Conservation (phyloP, 2,888 invertebrate species). For the Macrophya annulata region DNA sequence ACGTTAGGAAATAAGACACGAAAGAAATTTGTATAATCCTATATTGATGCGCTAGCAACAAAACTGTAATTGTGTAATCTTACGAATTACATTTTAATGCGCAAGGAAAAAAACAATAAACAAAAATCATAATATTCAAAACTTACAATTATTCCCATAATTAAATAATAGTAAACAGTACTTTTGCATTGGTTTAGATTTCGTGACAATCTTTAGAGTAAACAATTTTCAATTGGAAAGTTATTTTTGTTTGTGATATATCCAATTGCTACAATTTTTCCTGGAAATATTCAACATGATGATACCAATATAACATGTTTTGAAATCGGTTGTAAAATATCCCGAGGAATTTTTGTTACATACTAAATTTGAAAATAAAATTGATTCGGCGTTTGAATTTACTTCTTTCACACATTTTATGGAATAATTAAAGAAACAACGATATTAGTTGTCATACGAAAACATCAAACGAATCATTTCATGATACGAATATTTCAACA, state of each 20-base stretch:
- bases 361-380: conserved; percentile 13
- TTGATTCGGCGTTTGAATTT: neutral
- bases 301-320: neutral
- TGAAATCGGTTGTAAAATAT: neutral
- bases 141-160: conserved; percentile 41
- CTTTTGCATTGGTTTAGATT: conserved; percentile 15
- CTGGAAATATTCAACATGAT: neutral
- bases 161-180: conserved; percentile 48
- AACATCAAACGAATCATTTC: conserved; percentile 18
- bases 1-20: conserved; percentile 46
- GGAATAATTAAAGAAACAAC: neutral
- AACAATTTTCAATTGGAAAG: conserved; percentile 17
- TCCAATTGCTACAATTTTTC: neutral
- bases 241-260: neutral
- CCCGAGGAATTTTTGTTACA: neutral
- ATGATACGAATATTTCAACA: conserved; percentile 8
- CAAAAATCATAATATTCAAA: conserved; percentile 9
- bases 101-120: conserved; percentile 3
- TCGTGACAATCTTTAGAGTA: conserved; percentile 8
- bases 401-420: conserved; percentile 5
- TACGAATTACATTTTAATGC: conserved; percentile 24
- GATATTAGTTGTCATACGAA: neutral
- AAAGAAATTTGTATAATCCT: conserved; percentile 47
- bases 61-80: conserved; percentile 43
- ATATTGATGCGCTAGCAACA: conserved; percentile 49